Conservation (phyloP, 2,797 vertebrate genomes). For the Gallirallus australis region DNA sequence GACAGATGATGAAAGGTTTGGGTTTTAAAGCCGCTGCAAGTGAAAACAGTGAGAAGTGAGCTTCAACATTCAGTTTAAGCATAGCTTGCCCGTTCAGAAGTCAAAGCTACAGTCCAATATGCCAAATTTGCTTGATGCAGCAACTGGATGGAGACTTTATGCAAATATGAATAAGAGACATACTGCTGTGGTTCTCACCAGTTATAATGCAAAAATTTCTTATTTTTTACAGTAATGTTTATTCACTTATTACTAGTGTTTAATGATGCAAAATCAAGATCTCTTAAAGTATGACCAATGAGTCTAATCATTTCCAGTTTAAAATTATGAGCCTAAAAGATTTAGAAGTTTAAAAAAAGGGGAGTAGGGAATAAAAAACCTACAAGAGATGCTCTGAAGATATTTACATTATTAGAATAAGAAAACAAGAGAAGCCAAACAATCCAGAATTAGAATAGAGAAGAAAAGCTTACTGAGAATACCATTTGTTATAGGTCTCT, state of each 20-base stretch:
- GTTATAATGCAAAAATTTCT: neutral
- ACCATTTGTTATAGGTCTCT: neutral
- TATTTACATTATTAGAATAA: neutral
- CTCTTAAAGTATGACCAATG: neutral
- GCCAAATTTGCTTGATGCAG: neutral
- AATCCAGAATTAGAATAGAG: neutral
- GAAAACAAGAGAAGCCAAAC: neutral
- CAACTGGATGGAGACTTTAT: neutral
- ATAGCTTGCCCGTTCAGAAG: neutral
- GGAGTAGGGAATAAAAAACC: neutral
- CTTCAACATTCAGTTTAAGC: neutral
- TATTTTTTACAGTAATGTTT: neutral
- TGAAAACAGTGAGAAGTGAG: neutral
- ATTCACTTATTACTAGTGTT: neutral
- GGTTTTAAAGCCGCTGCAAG: neutral
- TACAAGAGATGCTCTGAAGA: neutral
- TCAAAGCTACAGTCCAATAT: neutral
- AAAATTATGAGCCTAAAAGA: neutral
- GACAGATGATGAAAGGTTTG: neutral
- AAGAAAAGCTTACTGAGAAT: neutral
- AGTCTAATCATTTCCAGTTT: neutral
- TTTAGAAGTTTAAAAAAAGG: neutral
- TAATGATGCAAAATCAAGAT: constrained; percentile 30
- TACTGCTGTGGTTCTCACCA: neutral
- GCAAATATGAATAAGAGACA: neutral